These are phyloP conservation scores for Pseudoips prasinana DNA, from an alignment of 2,888 invertebrate genomes.

Conservation along the genomic window DNA sequence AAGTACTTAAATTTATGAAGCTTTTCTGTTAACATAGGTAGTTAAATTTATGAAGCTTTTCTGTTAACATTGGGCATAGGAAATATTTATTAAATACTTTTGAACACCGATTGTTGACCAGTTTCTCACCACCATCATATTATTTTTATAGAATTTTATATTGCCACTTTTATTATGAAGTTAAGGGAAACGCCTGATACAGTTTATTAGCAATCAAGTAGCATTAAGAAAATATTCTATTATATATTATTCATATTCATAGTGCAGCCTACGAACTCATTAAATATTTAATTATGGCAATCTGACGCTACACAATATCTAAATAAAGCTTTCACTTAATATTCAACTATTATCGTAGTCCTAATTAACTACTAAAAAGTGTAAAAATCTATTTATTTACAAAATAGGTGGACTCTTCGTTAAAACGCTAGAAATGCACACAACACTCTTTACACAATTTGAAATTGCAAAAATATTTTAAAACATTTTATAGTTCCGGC, in stretches of 20 bases:
- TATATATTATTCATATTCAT: conserved; percentile 20
- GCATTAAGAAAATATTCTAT: conserved; percentile 15
- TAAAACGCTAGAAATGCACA: conserved; percentile 70
- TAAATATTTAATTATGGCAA: conserved; percentile 61
- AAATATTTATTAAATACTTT: too few relatives aligned
- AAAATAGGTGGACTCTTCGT: conserved; percentile 81
- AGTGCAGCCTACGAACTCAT: conserved; percentile 30
- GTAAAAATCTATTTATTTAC: conserved; percentile 79
- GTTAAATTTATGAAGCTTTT: too few relatives aligned
- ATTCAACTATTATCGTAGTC: conserved; percentile 43
- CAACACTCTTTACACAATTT: conserved; percentile 46
- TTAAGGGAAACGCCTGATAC: conserved; percentile 14
- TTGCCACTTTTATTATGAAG: conserved; percentile 20
- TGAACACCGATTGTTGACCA: too few relatives aligned
- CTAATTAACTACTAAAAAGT: conserved; percentile 59
- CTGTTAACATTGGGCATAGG: too few relatives aligned
- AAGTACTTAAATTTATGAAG: too few relatives aligned
- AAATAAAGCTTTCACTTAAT: conserved; percentile 71
- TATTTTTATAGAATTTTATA: conserved; percentile 5
- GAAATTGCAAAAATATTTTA: too few relatives aligned
- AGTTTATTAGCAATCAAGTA: conserved; percentile 20
- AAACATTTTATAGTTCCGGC: too few relatives aligned
- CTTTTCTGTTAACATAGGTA: too few relatives aligned
- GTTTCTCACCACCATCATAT: too few relatives aligned
- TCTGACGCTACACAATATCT: conserved; percentile 60